Evolutionary conservation across 2,113 vertebrate species (phyloP), one percentile per base, ranked within the genome.

Genomic region (Ptychochromis oligacanthus): DNA sequence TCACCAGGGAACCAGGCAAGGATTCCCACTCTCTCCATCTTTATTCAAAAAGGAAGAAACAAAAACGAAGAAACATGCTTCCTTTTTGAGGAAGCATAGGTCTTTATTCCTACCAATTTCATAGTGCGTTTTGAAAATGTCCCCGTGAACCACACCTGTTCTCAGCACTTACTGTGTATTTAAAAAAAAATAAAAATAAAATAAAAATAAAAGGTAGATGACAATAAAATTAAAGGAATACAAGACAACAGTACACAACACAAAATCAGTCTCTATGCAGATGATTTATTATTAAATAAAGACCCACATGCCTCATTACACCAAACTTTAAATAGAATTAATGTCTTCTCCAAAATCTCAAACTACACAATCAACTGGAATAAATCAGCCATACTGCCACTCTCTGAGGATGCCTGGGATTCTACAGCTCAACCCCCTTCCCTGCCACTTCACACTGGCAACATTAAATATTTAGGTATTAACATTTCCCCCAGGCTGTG

Each of bases 1-100:
- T 4, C 59, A 61, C 15, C 7, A 3, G 59, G 59, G 59, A 13
- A 61, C 59, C 2, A 61, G 59, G 14, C 28, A 31, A 34, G 26
- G 59, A n/a, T n/a, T n/a, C n/a, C n/a, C n/a, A n/a, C n/a, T n/a
- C n/a, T n/a, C n/a, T n/a, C n/a, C n/a, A 31, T 31, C 28, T 31
- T 31, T 31, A 31, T 31, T 31, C 28, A 31, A 31, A 31, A 31
- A n/a, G n/a, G n/a, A n/a, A n/a, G n/a, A n/a, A n/a, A n/a, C n/a
- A n/a, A n/a, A n/a, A n/a, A n/a, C n/a, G n/a, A n/a, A n/a, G n/a
- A n/a, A n/a, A n/a, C n/a, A n/a, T n/a, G n/a, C n/a, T n/a, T n/a
- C n/a, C n/a, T n/a, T n/a, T 90, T 93, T 85, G 80, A 90, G 87
- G 88, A 94, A 92, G 92, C 94, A 92, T 93, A 86, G 70, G 65